Conservation (phyloP, 2,113 vertebrate species). For the Halcyon senegalensis region DNA sequence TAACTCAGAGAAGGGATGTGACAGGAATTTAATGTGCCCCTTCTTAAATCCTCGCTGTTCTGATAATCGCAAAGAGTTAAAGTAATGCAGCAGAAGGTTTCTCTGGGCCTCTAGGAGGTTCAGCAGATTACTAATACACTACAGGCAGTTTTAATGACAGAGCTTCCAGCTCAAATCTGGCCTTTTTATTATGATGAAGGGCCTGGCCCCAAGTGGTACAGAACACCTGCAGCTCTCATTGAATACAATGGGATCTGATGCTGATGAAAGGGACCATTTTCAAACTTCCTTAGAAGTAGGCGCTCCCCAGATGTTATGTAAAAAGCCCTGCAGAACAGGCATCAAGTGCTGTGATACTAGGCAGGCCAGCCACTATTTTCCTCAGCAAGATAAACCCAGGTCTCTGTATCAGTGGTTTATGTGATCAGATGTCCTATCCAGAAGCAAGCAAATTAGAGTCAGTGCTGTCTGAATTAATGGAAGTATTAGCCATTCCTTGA, state of each 20-base stretch:
- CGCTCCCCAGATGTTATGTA: constrained; percentile 69
- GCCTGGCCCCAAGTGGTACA: constrained; percentile 68
- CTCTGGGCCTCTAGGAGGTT: constrained; percentile 53
- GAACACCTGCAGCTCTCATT: constrained; percentile 72
- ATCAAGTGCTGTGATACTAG: constrained; percentile 60
- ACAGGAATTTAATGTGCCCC: constrained; percentile 31
- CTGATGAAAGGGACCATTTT: constrained; percentile 71
- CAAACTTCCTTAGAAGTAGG: constrained; percentile 68
- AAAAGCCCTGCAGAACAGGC: constrained; percentile 65
- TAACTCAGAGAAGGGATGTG: constrained; percentile 27
- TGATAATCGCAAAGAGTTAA: constrained; percentile 51
- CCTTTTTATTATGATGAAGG: constrained; percentile 64
- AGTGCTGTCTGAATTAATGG: constrained; percentile 51
- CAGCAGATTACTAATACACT: constrained; percentile 59
- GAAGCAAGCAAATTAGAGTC: constrained; percentile 53
- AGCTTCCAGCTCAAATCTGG: constrained; percentile 68
- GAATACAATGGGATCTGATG: constrained; percentile 72
- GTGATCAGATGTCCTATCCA: constrained; percentile 11
- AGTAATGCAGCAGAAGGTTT: constrained; percentile 57
- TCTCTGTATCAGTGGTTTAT: constrained; percentile 8
- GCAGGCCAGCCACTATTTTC: constrained; percentile 59
- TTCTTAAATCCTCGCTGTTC: constrained; percentile 46
- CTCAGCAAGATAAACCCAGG: constrained; percentile 52
- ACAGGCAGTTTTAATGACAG: constrained; percentile 63
- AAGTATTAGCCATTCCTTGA: constrained; percentile 20